These are phyloP conservation scores for Hydriomena furcata DNA, from an alignment of 2,888 invertebrate species.

Conservation along the genomic window DNA sequence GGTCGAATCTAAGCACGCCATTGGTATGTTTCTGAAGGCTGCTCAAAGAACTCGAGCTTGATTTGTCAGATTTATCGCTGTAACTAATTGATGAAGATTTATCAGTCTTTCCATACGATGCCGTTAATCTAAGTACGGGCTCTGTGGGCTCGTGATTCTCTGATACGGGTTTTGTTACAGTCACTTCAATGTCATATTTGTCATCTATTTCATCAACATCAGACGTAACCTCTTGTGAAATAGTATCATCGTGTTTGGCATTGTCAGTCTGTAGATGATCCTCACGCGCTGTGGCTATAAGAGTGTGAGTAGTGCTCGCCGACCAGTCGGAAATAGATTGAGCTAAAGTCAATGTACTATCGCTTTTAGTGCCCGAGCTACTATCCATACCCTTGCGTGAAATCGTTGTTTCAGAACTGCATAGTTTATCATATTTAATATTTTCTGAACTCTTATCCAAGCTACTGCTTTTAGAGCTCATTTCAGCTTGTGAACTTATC, in stretches of 20 bases:
- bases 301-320: slow-evolving; percentile 90
- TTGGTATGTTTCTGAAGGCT: slow-evolving; percentile 76
- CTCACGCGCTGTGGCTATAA: slow-evolving; percentile 85
- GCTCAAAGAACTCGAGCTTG: slow-evolving; percentile 78
- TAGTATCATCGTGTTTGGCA: slow-evolving; percentile 76
- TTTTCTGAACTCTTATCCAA: slow-evolving; percentile 82
- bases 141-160: slow-evolving; percentile 52
- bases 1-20: slow-evolving; percentile 67
- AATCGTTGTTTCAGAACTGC: slow-evolving; percentile 83
- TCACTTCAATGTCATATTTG: slow-evolving; percentile 47
- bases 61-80: slow-evolving; percentile 79
- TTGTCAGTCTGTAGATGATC: slow-evolving; percentile 68
- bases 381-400: slow-evolving; percentile 82
- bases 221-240: slow-evolving; percentile 63
- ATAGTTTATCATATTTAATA: slow-evolving; percentile 84
- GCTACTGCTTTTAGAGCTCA: slow-evolving; percentile 84
- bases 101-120: slow-evolving; percentile 63
- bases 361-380: slow-evolving; percentile 90
- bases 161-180: slow-evolving; percentile 44
- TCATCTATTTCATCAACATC: slow-evolving; percentile 45
- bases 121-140: slow-evolving; percentile 62
- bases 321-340: slow-evolving; percentile 94
- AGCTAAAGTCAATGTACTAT: slow-evolving; percentile 89
- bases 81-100: slow-evolving; percentile 80
- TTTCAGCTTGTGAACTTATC: slow-evolving; percentile 70